Evolutionary conservation across 1,140 invertebrate species (phyloP).

Genomic region (Araneus ventricosus): DNA sequence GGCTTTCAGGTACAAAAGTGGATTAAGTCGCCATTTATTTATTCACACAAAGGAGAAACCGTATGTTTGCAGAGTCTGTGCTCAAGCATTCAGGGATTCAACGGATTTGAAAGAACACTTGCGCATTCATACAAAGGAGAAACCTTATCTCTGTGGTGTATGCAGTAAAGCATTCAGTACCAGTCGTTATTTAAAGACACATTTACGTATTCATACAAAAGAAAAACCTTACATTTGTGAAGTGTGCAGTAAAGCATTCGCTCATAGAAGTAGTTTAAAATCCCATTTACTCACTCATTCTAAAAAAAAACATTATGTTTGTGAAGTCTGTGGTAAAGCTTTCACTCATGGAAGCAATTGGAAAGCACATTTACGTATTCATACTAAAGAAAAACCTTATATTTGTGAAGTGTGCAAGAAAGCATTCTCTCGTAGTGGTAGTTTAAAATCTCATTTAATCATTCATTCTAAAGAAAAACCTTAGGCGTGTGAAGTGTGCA

Average conservation of each 20-base stretch:
- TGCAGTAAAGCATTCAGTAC: neutral
- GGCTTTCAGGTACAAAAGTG: too few species aligned
- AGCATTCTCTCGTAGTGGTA: neutral
- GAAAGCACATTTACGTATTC: neutral
- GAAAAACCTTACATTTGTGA: conserved; percentile 2
- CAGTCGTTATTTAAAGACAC: too few species aligned
- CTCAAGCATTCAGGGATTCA: too few species aligned
- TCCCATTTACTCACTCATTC: neutral
- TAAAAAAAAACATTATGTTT: neutral
- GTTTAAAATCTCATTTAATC: neutral
- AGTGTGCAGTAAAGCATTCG: neutral
- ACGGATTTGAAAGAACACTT: too few species aligned
- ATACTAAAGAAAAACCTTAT: conserved; percentile 8
- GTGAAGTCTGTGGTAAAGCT: neutral
- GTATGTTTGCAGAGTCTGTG: too few species aligned
- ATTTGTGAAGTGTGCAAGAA: conserved; percentile 6
- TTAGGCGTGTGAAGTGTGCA: neutral
- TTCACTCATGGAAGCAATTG: neutral
- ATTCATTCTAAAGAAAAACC: neutral
- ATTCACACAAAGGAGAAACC: too few species aligned
- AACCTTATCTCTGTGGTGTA: neutral
- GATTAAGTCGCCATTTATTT: too few species aligned
- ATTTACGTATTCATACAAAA: neutral
- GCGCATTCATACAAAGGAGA: too few species aligned
- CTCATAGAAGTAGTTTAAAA: neutral